These are phyloP conservation scores for Andricus curvator DNA, from an alignment of 2,888 invertebrate species.

Conservation along the genomic window DNA sequence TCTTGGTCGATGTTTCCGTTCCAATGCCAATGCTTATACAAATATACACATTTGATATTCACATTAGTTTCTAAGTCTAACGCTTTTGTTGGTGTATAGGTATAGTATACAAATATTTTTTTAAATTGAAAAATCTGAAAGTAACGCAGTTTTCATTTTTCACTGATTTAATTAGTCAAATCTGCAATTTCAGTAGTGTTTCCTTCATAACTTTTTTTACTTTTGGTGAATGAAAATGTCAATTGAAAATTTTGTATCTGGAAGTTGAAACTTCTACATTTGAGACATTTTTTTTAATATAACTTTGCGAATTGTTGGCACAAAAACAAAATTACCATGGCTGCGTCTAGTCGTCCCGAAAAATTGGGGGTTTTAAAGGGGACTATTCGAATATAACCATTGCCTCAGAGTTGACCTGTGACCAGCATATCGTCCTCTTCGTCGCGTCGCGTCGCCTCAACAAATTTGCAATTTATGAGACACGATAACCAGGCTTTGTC, in stretches of 20 bases:
- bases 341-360: too few relatives aligned
- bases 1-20: conserved; percentile 8
- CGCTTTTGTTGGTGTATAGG: neutral
- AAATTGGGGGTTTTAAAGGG: too few relatives aligned
- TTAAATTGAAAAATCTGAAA: neutral
- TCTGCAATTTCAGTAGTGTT: too few relatives aligned
- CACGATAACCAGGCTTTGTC: conserved; percentile 7
- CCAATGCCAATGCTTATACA: neutral
- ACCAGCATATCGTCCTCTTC: neutral
- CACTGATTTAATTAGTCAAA: neutral
- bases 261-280: too few relatives aligned
- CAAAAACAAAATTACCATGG: conserved; percentile 5
- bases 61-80: neutral
- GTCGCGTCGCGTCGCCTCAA: conserved; percentile 14
- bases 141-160: neutral
- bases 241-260: too few relatives aligned
- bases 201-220: too few relatives aligned
- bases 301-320: neutral
- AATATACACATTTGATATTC: neutral
- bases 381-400: too few relatives aligned
- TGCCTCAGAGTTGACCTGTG: neutral
- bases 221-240: too few relatives aligned
- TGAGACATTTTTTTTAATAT: neutral
- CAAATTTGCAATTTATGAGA: conserved; percentile 63
- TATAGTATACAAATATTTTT: neutral